Conservation (phyloP, 2,888 invertebrate genomes). For the Lamellibrachia satsuma region DNA sequence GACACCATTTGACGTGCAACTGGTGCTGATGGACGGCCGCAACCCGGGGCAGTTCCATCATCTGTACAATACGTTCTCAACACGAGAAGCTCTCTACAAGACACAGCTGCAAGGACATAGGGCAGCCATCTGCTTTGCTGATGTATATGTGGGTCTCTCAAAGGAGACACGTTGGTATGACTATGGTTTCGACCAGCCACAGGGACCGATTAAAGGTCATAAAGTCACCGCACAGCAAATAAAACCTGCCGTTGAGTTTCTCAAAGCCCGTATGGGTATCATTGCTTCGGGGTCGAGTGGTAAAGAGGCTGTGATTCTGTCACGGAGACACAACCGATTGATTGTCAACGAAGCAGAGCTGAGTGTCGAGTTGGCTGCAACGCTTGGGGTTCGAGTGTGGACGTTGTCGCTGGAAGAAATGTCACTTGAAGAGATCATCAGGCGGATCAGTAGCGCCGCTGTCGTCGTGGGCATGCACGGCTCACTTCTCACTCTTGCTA, state of each 20-base stretch:
- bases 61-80: constrained; percentile 63
- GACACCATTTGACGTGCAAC: constrained; percentile 49
- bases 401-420: constrained; percentile 53
- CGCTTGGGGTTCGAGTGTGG: constrained; percentile 51
- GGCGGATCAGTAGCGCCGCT: constrained; percentile 46
- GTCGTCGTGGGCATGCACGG: constrained; percentile 67
- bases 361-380: constrained; percentile 49
- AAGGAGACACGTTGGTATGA: constrained; percentile 67
- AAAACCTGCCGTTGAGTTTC: constrained; percentile 31
- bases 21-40: constrained; percentile 39
- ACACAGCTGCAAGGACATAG: constrained; percentile 39
- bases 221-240: constrained; percentile 45
- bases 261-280: constrained; percentile 27
- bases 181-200: constrained; percentile 67
- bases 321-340: constrained; percentile 63
- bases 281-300: background rate
- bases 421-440: constrained; percentile 54
- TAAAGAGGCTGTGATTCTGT: constrained; percentile 52
- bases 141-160: constrained; percentile 63
- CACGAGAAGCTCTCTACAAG: constrained; percentile 46
- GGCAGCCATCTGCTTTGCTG: constrained; percentile 62
- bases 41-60: constrained; percentile 50
- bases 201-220: constrained; percentile 60
- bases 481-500: constrained; percentile 64
- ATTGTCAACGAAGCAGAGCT: constrained; percentile 67